Conservation (phyloP, 2,113 vertebrate genomes). For the Rhinoptilus africanus region DNA sequence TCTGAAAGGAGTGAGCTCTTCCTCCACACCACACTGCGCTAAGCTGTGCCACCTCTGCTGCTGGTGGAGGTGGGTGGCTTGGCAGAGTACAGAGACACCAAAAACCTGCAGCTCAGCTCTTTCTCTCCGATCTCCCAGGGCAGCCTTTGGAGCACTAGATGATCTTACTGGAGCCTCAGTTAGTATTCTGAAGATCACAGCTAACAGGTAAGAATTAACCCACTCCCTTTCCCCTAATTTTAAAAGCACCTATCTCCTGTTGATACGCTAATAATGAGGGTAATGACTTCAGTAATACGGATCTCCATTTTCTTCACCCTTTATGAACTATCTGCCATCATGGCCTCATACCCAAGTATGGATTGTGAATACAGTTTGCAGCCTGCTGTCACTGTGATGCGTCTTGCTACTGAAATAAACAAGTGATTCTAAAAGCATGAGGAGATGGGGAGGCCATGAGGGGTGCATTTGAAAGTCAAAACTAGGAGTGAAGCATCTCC, state of each 20-base stretch:
- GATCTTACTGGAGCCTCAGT: neutral
- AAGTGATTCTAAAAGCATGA: neutral
- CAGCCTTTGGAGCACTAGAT: neutral
- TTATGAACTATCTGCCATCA: neutral
- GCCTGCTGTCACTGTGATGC: neutral
- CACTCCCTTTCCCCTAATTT: neutral
- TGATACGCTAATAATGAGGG: neutral
- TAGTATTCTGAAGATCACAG: neutral
- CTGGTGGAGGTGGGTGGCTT: neutral
- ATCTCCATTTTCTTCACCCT: neutral
- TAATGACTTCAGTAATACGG: neutral
- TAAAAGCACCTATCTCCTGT: neutral
- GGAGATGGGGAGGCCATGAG: neutral
- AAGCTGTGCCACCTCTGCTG: neutral
- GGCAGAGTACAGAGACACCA: neutral
- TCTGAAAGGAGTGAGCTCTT: neutral
- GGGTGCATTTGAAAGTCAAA: neutral
- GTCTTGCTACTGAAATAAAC: neutral
- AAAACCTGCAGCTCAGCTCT: neutral
- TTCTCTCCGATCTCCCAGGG: neutral
- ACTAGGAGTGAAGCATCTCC: neutral
- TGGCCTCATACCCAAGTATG: neutral
- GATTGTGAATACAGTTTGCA: neutral
- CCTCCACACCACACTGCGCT: accelerated
- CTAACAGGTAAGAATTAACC: neutral